Percentiles rank a stretch among this genome's conserved stretches.
These are phyloP conservation scores for Anticlea derivata DNA, from an alignment of 2,888 invertebrate genomes.

Conservation along the genomic window DNA sequence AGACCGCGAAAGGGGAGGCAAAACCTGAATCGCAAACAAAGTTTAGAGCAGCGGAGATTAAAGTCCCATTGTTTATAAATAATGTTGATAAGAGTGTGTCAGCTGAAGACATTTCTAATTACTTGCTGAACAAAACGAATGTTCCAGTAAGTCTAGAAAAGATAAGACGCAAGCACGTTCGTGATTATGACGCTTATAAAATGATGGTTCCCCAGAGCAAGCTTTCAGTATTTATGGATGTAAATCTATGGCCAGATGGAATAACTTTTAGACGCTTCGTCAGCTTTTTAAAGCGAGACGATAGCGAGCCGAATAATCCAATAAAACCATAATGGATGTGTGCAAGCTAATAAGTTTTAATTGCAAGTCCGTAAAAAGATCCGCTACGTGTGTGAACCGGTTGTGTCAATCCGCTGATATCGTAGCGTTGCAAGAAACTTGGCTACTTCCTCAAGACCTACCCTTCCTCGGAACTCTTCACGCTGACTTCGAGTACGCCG, in stretches of 20 bases:
- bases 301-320: no score
- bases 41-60: neutral
- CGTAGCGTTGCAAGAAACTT: no score
- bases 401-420: no score
- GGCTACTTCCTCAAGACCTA: no score
- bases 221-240: neutral
- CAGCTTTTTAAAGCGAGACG: no score
- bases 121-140: neutral
- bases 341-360: no score
- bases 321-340: no score
- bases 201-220: neutral
- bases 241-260: neutral
- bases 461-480: no score
- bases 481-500: no score
- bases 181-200: neutral
- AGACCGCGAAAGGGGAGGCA: neutral
- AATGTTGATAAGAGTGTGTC: neutral
- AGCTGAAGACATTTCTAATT: neutral
- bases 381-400: no score
- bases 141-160: neutral
- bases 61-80: neutral
- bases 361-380: no score
- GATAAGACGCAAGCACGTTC: neutral
- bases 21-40: neutral
- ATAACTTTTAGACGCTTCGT: neutral